Evolutionary conservation across 2,888 invertebrate genomes (phyloP).

Genomic region (Crocallis elinguaria): DNA sequence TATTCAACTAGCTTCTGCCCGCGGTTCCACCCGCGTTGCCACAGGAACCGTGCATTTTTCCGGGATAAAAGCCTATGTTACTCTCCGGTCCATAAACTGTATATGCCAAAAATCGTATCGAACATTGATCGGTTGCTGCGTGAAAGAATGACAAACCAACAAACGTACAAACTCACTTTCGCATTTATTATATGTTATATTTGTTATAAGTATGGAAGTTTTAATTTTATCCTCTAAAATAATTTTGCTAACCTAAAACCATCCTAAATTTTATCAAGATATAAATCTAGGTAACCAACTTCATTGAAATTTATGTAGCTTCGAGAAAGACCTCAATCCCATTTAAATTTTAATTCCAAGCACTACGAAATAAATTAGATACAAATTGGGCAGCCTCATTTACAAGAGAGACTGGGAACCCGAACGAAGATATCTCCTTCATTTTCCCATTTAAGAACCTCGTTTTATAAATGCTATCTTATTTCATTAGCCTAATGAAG

Average conservation of each 20-base stretch:
- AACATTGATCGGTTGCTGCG: no score
- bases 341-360: slow-evolving; percentile 49
- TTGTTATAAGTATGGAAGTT: no score
- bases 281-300: slow-evolving; percentile 40
- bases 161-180: no score
- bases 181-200: neutral
- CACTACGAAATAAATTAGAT: slow-evolving; percentile 52
- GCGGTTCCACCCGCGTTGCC: no score
- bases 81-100: no score
- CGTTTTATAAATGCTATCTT: slow-evolving; percentile 65
- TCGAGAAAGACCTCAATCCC: slow-evolving; percentile 41
- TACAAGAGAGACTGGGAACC: slow-evolving; percentile 36
- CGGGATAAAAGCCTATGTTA: no score
- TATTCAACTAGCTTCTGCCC: no score
- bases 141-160: no score
- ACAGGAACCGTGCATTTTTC: no score
- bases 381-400: slow-evolving; percentile 50
- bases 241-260: slow-evolving; percentile 18
- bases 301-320: slow-evolving; percentile 43
- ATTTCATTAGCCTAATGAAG: slow-evolving; percentile 76
- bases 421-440: slow-evolving; percentile 51
- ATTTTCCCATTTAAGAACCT: slow-evolving; percentile 55
- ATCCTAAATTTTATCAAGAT: slow-evolving; percentile 26
- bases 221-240: slow-evolving; percentile 15
- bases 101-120: no score